Conservation (phyloP, 1,140 invertebrate genomes). For the Caenorhabditis brenneri region DNA sequence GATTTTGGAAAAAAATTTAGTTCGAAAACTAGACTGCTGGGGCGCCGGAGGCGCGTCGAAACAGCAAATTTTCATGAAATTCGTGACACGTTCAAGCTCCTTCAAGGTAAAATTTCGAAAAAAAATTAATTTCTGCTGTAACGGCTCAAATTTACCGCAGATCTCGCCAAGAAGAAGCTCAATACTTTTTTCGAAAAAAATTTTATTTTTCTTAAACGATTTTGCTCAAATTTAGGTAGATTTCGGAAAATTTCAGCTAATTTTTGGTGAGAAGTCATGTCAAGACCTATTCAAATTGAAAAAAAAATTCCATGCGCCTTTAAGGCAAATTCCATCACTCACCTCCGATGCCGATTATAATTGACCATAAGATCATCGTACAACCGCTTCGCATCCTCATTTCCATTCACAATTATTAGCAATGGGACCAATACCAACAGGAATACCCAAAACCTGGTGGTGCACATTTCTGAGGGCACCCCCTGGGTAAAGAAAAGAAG, state of each 20-base stretch:
- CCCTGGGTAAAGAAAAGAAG: neutral
- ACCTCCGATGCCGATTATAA: constrained; percentile 81
- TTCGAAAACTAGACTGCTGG: neutral
- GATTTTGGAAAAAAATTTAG: neutral
- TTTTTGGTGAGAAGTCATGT: too few relatives aligned
- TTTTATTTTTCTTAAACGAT: too few relatives aligned
- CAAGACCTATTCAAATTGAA: neutral
- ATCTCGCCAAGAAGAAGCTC: too few relatives aligned
- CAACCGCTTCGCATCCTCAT: constrained; percentile 71
- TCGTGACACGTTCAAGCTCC: too few relatives aligned
- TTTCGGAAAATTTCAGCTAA: too few relatives aligned
- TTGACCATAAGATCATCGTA: constrained; percentile 86
- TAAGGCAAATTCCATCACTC: neutral
- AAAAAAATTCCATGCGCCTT: neutral
- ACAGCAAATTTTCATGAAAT: neutral
- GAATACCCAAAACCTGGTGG: too few relatives aligned
- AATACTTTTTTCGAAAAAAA: too few relatives aligned
- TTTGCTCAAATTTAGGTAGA: too few relatives aligned
- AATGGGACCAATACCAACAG: neutral
- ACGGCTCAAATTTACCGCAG: too few relatives aligned
- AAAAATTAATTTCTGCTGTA: neutral
- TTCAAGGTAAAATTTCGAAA: neutral
- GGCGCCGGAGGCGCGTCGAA: neutral
- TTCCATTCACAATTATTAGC: constrained; percentile 32
- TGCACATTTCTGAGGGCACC: too few relatives aligned